phyloP scores from a whole-genome alignment of 2,113 vertebrate species.

The Daboia siamensis region DNA sequence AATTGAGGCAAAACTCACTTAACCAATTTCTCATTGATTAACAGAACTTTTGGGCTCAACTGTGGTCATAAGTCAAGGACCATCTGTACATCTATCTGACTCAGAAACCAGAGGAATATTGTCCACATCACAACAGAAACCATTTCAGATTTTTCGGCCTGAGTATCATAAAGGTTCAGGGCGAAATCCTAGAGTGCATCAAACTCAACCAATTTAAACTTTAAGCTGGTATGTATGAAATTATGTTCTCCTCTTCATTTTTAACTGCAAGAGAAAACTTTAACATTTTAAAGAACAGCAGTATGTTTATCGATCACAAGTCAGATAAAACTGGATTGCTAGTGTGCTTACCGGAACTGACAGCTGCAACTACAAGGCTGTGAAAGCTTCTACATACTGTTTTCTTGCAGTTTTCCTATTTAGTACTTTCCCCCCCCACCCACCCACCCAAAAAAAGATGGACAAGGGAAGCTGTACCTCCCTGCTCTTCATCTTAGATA shows the following conservation, averaged over 20 bases:
- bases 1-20: background rate
- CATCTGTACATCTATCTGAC: background rate
- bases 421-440: no score
- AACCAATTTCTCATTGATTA: background rate
- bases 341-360: background rate
- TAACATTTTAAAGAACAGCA: background rate
- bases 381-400: background rate
- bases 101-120: background rate
- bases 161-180: background rate
- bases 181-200: background rate
- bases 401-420: background rate
- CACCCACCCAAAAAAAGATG: background rate
- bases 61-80: background rate
- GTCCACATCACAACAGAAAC: background rate
- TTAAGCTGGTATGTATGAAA: background rate
- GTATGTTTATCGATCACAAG: background rate
- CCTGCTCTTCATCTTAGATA: conserved; percentile 30
- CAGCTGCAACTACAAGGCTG: background rate
- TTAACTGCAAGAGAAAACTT: background rate
- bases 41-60: background rate
- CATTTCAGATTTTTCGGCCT: background rate
- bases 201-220: background rate
- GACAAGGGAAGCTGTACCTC: background rate
- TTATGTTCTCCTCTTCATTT: background rate
- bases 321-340: background rate